Conservation (phyloP, 2,888 invertebrate species). For the Notocelia uddmanniana region DNA sequence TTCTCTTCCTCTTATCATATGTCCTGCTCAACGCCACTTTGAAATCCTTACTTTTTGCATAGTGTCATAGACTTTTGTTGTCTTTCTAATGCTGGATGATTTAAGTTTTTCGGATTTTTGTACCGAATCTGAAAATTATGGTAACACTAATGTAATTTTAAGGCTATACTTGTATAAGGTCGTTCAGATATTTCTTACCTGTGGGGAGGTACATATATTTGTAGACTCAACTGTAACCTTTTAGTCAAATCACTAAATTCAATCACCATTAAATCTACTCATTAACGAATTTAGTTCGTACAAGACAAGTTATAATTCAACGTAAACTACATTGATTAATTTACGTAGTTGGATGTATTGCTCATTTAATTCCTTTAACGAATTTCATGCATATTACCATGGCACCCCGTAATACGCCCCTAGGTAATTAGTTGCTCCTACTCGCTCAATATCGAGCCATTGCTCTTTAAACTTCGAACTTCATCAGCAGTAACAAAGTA, state of each 20-base stretch:
- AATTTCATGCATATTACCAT: slow-evolving; percentile 40
- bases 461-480: neutral
- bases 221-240: neutral
- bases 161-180: no score
- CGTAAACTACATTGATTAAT: slow-evolving; percentile 36
- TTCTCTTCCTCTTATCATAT: no score
- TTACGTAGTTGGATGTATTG: slow-evolving; percentile 34
- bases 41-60: no score
- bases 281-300: slow-evolving; percentile 10
- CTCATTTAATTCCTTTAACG: slow-evolving; percentile 38
- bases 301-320: slow-evolving; percentile 9
- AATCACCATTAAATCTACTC: slow-evolving; percentile 2
- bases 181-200: no score
- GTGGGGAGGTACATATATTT: no score
- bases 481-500: neutral
- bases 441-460: slow-evolving; percentile 6
- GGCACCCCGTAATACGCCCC: slow-evolving; percentile 25
- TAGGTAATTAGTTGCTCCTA: slow-evolving; percentile 32
- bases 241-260: slow-evolving; percentile 13
- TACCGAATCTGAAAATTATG: no score
- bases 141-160: no score
- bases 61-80: no score
- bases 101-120: no score
- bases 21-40: no score
- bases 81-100: no score